Evolutionary conservation across 2,797 vertebrate species (phyloP).

Genomic region (Anas bernieri): DNA sequence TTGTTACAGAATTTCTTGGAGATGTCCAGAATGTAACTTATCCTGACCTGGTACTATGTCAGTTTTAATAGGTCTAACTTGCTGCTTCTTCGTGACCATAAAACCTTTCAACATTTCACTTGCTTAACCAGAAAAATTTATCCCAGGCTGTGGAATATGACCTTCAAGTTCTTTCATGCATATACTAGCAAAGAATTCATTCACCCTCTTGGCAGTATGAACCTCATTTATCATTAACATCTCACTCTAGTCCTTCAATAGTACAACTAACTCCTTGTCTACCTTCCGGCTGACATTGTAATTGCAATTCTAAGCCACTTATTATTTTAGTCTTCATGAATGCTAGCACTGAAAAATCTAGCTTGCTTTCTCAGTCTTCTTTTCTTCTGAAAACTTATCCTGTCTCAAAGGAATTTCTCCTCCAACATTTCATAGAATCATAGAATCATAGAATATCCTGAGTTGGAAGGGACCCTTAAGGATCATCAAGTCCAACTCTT

Average conservation of each 20-base stretch:
- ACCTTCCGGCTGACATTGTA: neutral
- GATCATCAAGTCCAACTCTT: too few relatives aligned
- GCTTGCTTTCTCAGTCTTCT: neutral
- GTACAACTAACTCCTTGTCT: constrained; percentile 19
- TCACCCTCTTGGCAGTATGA: constrained; percentile 60
- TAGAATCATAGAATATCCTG: too few relatives aligned
- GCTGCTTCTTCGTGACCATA: constrained; percentile 43
- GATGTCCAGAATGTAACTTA: constrained; percentile 30
- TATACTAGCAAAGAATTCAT: constrained; percentile 51
- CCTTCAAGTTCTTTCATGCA: constrained; percentile 63
- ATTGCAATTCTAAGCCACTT: constrained; percentile 19
- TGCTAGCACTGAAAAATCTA: neutral
- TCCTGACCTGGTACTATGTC: neutral
- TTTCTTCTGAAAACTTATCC: neutral
- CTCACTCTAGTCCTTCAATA: constrained; percentile 35
- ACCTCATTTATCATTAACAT: constrained; percentile 57
- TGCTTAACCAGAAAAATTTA: constrained; percentile 61
- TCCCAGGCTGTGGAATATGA: constrained; percentile 59
- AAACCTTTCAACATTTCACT: constrained; percentile 66
- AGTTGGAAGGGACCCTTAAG: too few relatives aligned
- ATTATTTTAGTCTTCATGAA: constrained; percentile 11
- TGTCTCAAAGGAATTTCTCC: neutral
- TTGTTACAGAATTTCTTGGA: neutral
- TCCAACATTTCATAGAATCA: neutral
- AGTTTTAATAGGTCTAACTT: constrained; percentile 56